These are phyloP conservation scores for Limnephilus lunatus DNA, from an alignment of 2,888 invertebrate genomes.

Conservation along the genomic window DNA sequence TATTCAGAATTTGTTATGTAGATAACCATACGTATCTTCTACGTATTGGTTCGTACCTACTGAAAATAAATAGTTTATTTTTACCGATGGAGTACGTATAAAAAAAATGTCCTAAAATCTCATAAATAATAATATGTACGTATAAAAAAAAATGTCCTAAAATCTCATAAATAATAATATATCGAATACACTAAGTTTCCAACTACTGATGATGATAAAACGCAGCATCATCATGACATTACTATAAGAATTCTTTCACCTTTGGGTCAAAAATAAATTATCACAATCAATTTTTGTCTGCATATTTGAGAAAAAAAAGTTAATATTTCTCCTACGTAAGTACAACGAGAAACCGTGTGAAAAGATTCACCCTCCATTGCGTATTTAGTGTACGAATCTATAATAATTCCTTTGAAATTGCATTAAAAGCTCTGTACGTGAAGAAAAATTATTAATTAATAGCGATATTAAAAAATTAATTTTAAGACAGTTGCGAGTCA, in stretches of 20 bases:
- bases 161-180: not conserved
- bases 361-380: not conserved
- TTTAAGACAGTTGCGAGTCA: too few species aligned
- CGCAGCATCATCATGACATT: too few species aligned
- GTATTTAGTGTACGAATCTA: too few species aligned
- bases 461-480: too few species aligned
- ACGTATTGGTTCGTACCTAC: not conserved
- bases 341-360: not conserved
- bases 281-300: too few species aligned
- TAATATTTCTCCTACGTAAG: not conserved
- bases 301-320: not conserved
- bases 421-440: too few species aligned
- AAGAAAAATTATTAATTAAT: too few species aligned
- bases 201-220: too few species aligned
- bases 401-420: too few species aligned
- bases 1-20: not conserved
- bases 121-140: not conserved
- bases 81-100: not conserved
- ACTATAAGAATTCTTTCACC: not conserved
- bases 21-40: not conserved
- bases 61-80: not conserved
- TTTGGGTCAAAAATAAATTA: not conserved
- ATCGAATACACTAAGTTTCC: too few species aligned
- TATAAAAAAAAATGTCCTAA: not conserved
- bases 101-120: not conserved